Percentiles rank a stretch among this genome's conserved stretches.
phyloP scores from a whole-genome alignment of 2,888 invertebrate genomes.

The Mellilla xanthometata region DNA sequence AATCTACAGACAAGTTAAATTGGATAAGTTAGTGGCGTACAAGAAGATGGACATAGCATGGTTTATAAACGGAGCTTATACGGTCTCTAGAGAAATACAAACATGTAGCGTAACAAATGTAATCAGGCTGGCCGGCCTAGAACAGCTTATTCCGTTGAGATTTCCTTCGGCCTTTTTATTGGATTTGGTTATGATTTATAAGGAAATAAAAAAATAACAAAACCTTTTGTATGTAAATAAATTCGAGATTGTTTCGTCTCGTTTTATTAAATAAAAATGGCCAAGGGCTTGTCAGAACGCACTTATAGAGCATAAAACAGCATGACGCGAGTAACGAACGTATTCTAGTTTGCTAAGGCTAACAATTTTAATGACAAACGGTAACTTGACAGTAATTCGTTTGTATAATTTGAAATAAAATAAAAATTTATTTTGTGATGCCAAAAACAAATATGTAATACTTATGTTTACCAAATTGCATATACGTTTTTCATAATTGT shows the following conservation, averaged over 20 bases:
- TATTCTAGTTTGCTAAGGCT: no score
- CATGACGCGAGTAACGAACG: no score
- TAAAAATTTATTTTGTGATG: no score
- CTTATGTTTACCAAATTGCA: no score
- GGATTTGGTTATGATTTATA: conserved; percentile 21
- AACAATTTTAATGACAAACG: no score
- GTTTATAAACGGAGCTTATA: conserved; percentile 32
- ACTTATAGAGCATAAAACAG: no score
- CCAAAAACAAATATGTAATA: no score
- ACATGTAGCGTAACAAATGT: conserved; percentile 31
- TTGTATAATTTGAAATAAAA: no score
- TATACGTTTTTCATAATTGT: no score
- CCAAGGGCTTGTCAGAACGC: no score
- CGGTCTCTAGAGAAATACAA: conserved; percentile 45
- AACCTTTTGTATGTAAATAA: conserved; percentile 1
- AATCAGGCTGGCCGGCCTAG: conserved; percentile 28
- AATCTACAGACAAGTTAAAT: conserved; percentile 41
- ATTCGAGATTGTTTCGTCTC: neutral
- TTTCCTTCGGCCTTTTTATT: conserved; percentile 23
- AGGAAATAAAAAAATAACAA: conserved; percentile 5
- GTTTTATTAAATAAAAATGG: neutral
- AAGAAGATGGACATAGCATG: conserved; percentile 34
- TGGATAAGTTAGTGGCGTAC: conserved; percentile 39
- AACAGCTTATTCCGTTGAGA: conserved; percentile 22
- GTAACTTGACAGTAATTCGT: no score